Percentiles rank a stretch among this genome's conserved stretches.
Evolutionary conservation across 1,140 invertebrate species (phyloP).

Genomic region (Uloborus diversus): DNA sequence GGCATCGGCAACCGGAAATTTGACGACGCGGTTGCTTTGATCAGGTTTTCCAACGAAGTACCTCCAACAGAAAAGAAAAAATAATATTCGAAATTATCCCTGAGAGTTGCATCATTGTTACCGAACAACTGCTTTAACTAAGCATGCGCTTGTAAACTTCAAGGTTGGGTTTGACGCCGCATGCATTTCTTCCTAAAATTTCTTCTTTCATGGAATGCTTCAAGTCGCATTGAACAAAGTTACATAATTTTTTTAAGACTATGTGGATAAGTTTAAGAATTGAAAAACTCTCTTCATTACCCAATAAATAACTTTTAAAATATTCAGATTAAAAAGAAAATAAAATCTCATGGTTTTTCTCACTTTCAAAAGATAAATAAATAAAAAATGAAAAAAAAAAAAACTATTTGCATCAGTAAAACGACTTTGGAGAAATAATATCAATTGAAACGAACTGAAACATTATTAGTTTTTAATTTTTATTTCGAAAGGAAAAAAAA

Average conservation of each 20-base stretch:
- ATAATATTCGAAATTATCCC: constrained; percentile 18
- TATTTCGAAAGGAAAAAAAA: too few species aligned
- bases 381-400: neutral
- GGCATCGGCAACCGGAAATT: constrained; percentile 42
- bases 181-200: too few species aligned
- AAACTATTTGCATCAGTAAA: neutral
- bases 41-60: constrained; percentile 14
- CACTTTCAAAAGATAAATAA: neutral
- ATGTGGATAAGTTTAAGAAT: too few species aligned
- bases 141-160: neutral
- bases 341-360: too few species aligned
- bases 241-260: too few species aligned
- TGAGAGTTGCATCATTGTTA: constrained; percentile 46
- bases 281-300: too few species aligned
- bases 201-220: neutral
- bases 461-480: too few species aligned
- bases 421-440: neutral
- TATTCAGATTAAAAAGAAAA: too few species aligned
- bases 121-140: neutral
- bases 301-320: too few species aligned
- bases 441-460: too few species aligned
- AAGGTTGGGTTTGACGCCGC: neutral
- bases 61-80: neutral
- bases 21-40: constrained; percentile 7
- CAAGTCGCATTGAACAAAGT: neutral